Conservation (phyloP, 2,113 vertebrate species). For the Planiliza haematocheilus region DNA sequence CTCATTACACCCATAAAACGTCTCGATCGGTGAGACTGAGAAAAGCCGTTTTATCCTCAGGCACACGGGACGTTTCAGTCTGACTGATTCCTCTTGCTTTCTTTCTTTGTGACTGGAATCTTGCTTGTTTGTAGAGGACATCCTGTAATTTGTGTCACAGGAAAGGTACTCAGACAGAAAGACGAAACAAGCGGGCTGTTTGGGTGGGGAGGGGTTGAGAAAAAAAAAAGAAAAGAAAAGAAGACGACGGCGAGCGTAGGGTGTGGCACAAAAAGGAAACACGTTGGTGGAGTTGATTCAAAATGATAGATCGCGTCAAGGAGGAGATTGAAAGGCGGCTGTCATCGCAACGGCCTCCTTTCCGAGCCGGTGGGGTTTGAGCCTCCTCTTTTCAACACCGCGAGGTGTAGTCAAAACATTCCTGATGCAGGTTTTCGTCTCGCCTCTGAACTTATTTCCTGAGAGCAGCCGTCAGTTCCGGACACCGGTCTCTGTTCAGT, state of each 20-base stretch:
- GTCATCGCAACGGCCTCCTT: constrained; percentile 11
- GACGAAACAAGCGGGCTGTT: constrained; percentile 26
- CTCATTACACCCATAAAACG: no score
- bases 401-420: no score
- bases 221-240: no score
- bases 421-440: no score
- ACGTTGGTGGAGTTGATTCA: constrained; percentile 5
- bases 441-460: no score
- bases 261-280: constrained; percentile 41
- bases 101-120: constrained; percentile 40
- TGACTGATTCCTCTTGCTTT: constrained; percentile 15
- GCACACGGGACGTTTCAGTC: constrained; percentile 16
- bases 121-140: constrained; percentile 73
- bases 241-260: constrained; percentile 29
- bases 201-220: constrained; percentile 6
- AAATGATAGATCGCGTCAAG: constrained; percentile 51
- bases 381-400: constrained; percentile 17
- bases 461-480: no score
- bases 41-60: no score
- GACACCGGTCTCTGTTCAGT: no score
- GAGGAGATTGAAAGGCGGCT: constrained; percentile 11
- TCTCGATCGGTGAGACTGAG: no score
- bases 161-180: constrained; percentile 67
- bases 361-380: constrained; percentile 3
- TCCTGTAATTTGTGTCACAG: constrained; percentile 78